These are phyloP conservation scores for Cyanocitta stelleri DNA, from an alignment of 2,113 vertebrate genomes.

Conservation along the genomic window DNA sequence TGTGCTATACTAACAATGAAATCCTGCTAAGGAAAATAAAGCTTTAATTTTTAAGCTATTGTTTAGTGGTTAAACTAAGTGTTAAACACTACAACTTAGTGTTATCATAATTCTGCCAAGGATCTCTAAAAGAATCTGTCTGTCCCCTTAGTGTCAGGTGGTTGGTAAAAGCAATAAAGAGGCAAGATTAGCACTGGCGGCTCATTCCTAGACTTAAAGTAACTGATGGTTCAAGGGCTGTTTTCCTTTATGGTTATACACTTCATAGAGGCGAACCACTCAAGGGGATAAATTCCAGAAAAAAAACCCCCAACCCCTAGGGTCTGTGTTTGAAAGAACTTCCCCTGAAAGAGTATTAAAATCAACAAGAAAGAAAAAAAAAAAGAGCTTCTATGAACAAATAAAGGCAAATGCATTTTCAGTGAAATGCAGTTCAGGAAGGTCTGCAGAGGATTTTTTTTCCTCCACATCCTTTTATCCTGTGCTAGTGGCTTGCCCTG, in stretches of 20 bases:
- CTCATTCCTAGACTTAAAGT: background rate
- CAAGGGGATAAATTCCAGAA: background rate
- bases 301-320: accelerated
- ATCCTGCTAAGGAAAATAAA: background rate
- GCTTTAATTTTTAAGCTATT: background rate
- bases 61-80: background rate
- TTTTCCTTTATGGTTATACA: background rate
- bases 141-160: background rate
- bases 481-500: background rate
- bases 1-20: background rate
- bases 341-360: background rate
- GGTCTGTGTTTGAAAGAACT: background rate
- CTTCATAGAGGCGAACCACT: background rate
- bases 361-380: background rate
- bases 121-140: background rate
- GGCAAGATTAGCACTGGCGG: background rate
- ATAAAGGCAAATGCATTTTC: background rate
- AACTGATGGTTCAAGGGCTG: background rate
- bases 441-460: background rate
- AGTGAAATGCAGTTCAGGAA: background rate
- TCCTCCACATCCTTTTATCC: accelerated
- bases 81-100: background rate
- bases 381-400: background rate
- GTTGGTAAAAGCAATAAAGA: background rate
- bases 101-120: background rate